Conservation (phyloP, 2,888 invertebrate species). For the Watsonalla binaria region DNA sequence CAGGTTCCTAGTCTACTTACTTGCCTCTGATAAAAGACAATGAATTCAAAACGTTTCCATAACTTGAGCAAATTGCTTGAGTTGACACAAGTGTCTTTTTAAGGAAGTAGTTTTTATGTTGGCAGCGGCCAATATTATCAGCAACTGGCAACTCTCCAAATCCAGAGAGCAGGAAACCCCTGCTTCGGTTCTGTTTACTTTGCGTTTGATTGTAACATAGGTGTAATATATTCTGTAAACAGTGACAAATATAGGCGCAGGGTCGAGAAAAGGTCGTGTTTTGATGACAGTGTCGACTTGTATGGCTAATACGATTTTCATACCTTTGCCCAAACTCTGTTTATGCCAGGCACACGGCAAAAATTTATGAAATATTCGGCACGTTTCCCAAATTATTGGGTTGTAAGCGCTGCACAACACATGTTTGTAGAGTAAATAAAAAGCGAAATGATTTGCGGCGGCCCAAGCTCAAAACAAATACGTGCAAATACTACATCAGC, state of each 20-base stretch:
- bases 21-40: too few species aligned
- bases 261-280: background rate
- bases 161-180: slow-evolving; percentile 22
- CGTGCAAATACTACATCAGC: slow-evolving; percentile 26
- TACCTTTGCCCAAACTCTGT: slow-evolving; percentile 2
- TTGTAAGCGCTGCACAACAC: slow-evolving; percentile 15
- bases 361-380: slow-evolving; percentile 9
- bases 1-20: too few species aligned
- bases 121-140: slow-evolving; percentile 53
- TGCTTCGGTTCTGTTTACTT: slow-evolving; percentile 29
- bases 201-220: slow-evolving; percentile 17
- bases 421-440: slow-evolving; percentile 35
- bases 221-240: slow-evolving; percentile 4
- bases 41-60: slow-evolving; percentile 9
- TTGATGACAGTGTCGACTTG: background rate
- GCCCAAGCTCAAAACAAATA: slow-evolving; percentile 37
- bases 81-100: slow-evolving; percentile 34
- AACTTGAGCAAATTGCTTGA: slow-evolving; percentile 28
- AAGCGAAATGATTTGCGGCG: slow-evolving; percentile 37
- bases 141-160: slow-evolving; percentile 58
- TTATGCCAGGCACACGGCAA: slow-evolving; percentile 15
- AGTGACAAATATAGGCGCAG: background rate
- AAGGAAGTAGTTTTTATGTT: slow-evolving; percentile 50
- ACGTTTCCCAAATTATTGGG: slow-evolving; percentile 11
- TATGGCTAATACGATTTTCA: background rate